phyloP scores from a whole-genome alignment of 2,113 vertebrate genomes.

The Lamprotornis superbus region DNA sequence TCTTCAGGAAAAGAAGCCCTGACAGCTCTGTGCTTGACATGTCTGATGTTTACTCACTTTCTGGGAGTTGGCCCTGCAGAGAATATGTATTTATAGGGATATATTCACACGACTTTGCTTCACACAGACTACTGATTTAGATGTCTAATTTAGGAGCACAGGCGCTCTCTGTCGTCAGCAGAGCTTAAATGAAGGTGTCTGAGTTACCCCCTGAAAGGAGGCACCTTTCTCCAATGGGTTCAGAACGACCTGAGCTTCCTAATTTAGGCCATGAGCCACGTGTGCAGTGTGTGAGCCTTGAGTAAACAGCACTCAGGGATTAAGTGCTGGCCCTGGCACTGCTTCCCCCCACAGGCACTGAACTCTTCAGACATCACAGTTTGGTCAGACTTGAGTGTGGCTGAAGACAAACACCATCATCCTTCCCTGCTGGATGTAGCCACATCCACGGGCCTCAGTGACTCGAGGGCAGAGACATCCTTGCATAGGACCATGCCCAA shows the following conservation, averaged over 20 bases:
- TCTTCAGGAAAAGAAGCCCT: background rate
- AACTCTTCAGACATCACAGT: background rate
- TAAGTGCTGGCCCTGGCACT: background rate
- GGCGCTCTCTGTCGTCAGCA: background rate
- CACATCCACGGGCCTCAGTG: background rate
- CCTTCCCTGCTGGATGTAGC: background rate
- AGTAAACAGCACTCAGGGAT: background rate
- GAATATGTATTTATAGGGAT: background rate
- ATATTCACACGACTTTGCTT: background rate
- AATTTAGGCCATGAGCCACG: background rate
- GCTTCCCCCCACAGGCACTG: background rate
- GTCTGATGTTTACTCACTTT: background rate
- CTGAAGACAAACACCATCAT: background rate
- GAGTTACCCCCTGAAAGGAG: background rate
- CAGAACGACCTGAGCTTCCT: background rate
- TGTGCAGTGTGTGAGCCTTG: background rate
- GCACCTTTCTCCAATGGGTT: background rate
- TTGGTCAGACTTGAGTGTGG: background rate
- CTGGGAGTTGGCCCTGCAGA: background rate
- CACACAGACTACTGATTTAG: background rate
- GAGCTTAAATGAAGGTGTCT: background rate
- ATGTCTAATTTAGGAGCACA: conserved; percentile 31
- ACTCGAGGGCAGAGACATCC: background rate
- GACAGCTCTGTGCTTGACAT: background rate
- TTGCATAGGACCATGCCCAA: rapidly evolving